Evolutionary conservation across 2,113 vertebrate genomes (phyloP).

Genomic region (Eclectus roratus): DNA sequence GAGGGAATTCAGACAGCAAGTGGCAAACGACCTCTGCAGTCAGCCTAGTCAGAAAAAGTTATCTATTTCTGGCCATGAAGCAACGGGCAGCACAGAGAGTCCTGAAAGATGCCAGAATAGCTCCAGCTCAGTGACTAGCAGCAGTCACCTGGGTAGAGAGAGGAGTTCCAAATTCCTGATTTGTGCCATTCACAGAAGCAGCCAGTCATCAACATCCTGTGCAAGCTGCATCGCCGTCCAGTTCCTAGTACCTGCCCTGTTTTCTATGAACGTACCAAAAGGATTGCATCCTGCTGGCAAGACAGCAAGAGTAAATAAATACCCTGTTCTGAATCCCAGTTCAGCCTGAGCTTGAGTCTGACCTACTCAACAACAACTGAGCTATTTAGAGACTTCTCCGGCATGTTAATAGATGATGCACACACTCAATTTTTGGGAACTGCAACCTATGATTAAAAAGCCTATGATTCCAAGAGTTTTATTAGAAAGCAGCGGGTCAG

Average conservation of each 20-base stretch:
- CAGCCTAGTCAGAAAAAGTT: constrained; percentile 22
- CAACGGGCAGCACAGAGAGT: background rate
- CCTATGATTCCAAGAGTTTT: background rate
- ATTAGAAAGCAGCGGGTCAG: background rate
- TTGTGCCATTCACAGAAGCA: background rate
- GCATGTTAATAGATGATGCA: background rate
- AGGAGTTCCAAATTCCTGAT: background rate
- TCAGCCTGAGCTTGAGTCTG: accelerated
- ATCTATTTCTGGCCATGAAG: constrained; percentile 45
- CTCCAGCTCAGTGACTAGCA: background rate
- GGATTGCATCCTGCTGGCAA: background rate
- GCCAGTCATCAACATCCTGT: background rate
- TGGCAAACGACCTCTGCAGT: background rate
- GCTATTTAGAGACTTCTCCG: background rate
- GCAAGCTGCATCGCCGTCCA: background rate
- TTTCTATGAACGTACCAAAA: background rate
- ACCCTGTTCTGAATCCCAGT: background rate
- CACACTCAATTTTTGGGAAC: background rate
- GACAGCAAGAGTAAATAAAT: background rate
- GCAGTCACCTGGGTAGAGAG: background rate
- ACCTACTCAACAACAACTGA: background rate
- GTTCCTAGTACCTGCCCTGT: background rate
- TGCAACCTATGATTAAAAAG: background rate
- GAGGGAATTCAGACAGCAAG: constrained; percentile 22
- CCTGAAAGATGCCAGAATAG: background rate